phyloP scores from a whole-genome alignment of 2,888 invertebrate species.

The Agapostemon virescens region DNA sequence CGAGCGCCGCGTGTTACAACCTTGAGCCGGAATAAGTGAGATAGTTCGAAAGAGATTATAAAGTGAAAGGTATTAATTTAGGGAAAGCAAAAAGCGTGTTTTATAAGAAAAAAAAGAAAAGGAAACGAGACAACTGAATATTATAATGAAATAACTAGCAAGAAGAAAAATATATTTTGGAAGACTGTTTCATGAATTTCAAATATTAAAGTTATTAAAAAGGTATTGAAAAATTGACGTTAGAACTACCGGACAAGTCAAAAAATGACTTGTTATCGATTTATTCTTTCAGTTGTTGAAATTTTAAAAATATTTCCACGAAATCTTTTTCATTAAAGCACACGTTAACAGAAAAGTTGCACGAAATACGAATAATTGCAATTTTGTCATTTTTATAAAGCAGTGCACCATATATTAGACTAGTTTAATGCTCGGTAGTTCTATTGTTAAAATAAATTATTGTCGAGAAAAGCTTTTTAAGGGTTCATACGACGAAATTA shows the following conservation, averaged over 20 bases:
- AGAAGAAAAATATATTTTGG: neutral
- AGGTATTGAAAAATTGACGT: no score
- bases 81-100: neutral
- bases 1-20: neutral
- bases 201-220: neutral
- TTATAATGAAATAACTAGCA: neutral
- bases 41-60: neutral
- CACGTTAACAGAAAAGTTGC: no score
- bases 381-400: no score
- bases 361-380: no score
- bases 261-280: no score
- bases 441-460: neutral
- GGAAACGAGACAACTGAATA: neutral
- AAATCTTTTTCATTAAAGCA: no score
- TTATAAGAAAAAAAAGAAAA: neutral
- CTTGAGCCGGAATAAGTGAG: neutral
- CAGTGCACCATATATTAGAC: no score
- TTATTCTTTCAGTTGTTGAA: no score
- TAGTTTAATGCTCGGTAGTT: no score
- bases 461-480: neutral
- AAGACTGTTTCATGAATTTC: neutral
- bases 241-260: no score
- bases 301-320: no score
- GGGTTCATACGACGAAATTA: neutral
- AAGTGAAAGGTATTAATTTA: neutral